Conservation (phyloP, 2,888 invertebrate species). For the Lamproptera curius region DNA sequence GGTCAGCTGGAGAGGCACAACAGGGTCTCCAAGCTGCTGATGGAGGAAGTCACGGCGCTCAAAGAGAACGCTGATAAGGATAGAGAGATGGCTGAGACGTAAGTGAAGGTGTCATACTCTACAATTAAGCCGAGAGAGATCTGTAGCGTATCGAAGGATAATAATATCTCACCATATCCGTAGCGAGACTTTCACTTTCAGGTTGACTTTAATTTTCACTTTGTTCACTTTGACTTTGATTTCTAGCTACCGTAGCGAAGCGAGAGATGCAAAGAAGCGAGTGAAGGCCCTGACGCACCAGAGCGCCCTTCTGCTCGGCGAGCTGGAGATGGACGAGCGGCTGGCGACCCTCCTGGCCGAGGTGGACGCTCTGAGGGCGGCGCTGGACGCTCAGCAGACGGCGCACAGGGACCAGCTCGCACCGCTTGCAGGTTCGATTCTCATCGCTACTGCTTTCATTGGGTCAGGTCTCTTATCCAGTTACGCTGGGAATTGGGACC, state of each 20-base stretch:
- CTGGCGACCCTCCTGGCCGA: slow-evolving; percentile 78
- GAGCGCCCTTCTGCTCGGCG: slow-evolving; percentile 81
- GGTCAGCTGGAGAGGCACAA: slow-evolving; percentile 80
- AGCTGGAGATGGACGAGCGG: slow-evolving; percentile 75
- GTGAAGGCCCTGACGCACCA: slow-evolving; percentile 81
- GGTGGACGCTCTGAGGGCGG: slow-evolving; percentile 79
- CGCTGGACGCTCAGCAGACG: slow-evolving; percentile 78
- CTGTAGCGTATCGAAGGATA: no score
- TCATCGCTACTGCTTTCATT: no score
- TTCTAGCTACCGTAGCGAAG: slow-evolving; percentile 70
- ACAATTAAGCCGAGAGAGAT: not conserved
- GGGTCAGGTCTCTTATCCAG: no score
- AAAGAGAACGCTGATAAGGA: slow-evolving; percentile 81
- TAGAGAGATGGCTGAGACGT: slow-evolving; percentile 78
- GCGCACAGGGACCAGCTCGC: slow-evolving; percentile 75
- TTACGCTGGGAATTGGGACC: no score
- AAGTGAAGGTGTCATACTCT: slow-evolving; percentile 30
- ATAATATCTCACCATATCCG: no score
- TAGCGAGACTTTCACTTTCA: no score
- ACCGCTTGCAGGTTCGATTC: slow-evolving; percentile 81
- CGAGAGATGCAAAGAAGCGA: slow-evolving; percentile 79
- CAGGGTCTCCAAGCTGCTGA: slow-evolving; percentile 81
- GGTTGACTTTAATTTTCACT: no score
- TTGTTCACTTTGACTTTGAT: no score
- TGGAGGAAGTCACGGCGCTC: slow-evolving; percentile 80